These are phyloP conservation scores for Ericerus pela DNA, from an alignment of 1,140 invertebrate species.

Conservation along the genomic window DNA sequence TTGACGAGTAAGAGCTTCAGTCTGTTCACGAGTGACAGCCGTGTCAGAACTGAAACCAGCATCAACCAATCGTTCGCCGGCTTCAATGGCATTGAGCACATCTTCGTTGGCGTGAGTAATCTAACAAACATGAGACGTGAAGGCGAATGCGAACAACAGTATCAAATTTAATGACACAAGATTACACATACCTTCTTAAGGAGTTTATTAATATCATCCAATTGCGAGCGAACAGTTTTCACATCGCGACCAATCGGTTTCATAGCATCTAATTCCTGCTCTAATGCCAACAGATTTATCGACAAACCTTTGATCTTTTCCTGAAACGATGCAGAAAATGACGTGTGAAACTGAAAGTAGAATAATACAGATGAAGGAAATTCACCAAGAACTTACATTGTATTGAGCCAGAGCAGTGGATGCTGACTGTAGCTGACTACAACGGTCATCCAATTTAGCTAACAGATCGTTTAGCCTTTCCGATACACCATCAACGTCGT, in stretches of 20 bases:
- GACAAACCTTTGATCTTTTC: constrained; percentile 64
- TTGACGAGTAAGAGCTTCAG: constrained; percentile 61
- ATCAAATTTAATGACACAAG: background rate
- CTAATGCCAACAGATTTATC: constrained; percentile 59
- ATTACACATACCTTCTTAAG: constrained; percentile 39
- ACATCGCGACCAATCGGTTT: constrained; percentile 73
- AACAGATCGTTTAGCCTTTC: constrained; percentile 65
- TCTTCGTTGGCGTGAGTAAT: constrained; percentile 49
- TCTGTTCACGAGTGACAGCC: constrained; percentile 59
- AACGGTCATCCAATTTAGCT: constrained; percentile 58
- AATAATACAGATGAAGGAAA: constrained; percentile 12
- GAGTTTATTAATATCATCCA: constrained; percentile 59
- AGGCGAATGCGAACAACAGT: background rate
- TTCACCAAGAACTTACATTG: constrained; percentile 34
- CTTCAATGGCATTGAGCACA: constrained; percentile 50
- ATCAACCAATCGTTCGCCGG: constrained; percentile 61
- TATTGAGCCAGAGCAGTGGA: constrained; percentile 74
- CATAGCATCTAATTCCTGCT: constrained; percentile 69
- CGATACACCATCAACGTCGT: constrained; percentile 58
- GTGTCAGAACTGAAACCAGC: constrained; percentile 70
- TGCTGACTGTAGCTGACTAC: constrained; percentile 67
- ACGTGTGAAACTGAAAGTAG: background rate
- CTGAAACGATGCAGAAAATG: constrained; percentile 26
- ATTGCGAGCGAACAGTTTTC: constrained; percentile 64
- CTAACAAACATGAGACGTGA: background rate